Evolutionary conservation across 2,113 vertebrate genomes (phyloP).

Genomic region (Pelvicachromis taeniatus): DNA sequence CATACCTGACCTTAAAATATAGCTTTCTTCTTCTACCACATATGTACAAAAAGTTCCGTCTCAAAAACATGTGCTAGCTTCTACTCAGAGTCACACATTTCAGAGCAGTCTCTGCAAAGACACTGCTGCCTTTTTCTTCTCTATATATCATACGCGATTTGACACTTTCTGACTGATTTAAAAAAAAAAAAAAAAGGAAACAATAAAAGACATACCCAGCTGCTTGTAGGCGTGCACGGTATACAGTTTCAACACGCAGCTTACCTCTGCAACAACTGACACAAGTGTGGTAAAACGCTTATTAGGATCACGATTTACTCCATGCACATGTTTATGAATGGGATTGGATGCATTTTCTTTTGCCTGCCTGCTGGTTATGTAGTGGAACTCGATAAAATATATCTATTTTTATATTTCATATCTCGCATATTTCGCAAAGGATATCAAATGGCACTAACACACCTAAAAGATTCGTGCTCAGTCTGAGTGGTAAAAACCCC

Average conservation of each 20-base stretch:
- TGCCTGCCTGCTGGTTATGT: slow-evolving; percentile 36
- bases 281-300: slow-evolving; percentile 58
- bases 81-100: slow-evolving; percentile 82
- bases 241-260: slow-evolving; percentile 69
- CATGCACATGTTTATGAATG: slow-evolving; percentile 76
- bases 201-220: slow-evolving; percentile 73
- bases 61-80: slow-evolving; percentile 77
- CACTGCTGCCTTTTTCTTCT: slow-evolving; percentile 67
- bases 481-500: slow-evolving; percentile 31
- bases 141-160: slow-evolving; percentile 76
- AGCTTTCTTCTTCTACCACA: slow-evolving; percentile 34
- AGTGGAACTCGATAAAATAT: slow-evolving; percentile 39
- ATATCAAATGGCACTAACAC: slow-evolving; percentile 34
- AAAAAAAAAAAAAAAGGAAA: neutral
- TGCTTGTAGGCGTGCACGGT: slow-evolving; percentile 65
- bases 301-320: slow-evolving; percentile 44
- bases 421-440: slow-evolving; percentile 23
- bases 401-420: slow-evolving; percentile 37
- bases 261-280: slow-evolving; percentile 67
- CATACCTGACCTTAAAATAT: slow-evolving; percentile 42
- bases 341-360: slow-evolving; percentile 27
- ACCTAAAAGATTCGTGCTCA: slow-evolving; percentile 29
- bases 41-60: slow-evolving; percentile 73
- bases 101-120: slow-evolving; percentile 83
- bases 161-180: slow-evolving; percentile 80